phyloP scores from a whole-genome alignment of 2,797 vertebrate genomes.

The Sebastes vulpes region DNA sequence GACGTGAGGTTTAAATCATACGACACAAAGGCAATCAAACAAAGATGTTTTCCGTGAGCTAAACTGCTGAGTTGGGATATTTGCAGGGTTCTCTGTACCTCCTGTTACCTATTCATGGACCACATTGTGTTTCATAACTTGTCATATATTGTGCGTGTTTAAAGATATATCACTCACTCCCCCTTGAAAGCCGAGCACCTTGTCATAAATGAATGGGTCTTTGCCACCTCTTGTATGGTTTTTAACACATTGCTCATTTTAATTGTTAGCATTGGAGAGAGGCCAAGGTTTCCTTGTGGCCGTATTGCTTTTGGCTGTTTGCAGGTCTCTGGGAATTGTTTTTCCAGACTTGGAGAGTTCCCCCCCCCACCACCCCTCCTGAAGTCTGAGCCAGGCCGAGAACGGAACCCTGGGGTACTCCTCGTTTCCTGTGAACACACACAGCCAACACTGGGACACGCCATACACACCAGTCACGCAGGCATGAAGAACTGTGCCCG shows the following conservation, averaged over 20 bases:
- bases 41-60: not conserved
- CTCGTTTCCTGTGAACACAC: constrained; percentile 64
- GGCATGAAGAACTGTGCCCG: constrained; percentile 6
- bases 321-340: constrained; percentile 59
- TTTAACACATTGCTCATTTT: constrained; percentile 67
- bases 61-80: not conserved
- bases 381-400: constrained; percentile 48
- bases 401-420: constrained; percentile 62
- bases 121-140: not conserved
- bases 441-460: constrained; percentile 9
- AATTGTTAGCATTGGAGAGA: constrained; percentile 61
- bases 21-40: not conserved
- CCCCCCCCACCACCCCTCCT: not conserved
- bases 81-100: not conserved
- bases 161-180: constrained; percentile 8
- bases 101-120: not conserved
- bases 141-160: constrained; percentile 11
- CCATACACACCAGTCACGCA: constrained; percentile 21
- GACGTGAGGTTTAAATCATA: constrained; percentile 6
- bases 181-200: constrained; percentile 10
- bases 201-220: constrained; percentile 42
- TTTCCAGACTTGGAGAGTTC: constrained; percentile 68
- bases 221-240: constrained; percentile 36
- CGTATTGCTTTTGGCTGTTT: constrained; percentile 71
- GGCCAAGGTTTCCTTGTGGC: constrained; percentile 64